phyloP scores from a whole-genome alignment of 2,888 invertebrate species.

The Orthosia gothica region DNA sequence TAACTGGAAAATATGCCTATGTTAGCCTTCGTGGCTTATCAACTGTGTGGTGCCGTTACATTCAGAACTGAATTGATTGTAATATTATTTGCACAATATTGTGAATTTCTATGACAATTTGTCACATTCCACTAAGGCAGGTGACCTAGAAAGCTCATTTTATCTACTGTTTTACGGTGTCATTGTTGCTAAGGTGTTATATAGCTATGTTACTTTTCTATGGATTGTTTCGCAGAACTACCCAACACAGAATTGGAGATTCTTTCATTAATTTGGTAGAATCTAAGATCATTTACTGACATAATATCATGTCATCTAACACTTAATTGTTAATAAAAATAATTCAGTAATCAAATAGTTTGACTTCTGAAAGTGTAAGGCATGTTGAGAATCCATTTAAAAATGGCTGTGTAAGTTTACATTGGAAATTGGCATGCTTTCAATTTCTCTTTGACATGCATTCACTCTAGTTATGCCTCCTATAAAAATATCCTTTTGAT shows the following conservation, averaged over 20 bases:
- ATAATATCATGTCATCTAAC: neutral
- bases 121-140: neutral
- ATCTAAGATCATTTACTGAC: neutral
- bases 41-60: neutral
- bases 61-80: conserved; percentile 11
- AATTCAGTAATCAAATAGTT: conserved; percentile 3
- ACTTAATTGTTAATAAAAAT: neutral
- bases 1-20: conserved; percentile 18
- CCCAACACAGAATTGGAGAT: neutral
- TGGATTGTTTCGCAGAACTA: neutral
- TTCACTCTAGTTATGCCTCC: conserved; percentile 23
- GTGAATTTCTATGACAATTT: conserved; percentile 9
- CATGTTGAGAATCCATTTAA: conserved; percentile 41
- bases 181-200: neutral
- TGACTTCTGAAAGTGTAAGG: conserved; percentile 22
- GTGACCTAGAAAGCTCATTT: conserved; percentile 10
- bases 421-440: conserved; percentile 59
- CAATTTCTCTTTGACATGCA: conserved; percentile 56
- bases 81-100: conserved; percentile 16
- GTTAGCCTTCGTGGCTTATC: neutral
- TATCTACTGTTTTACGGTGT: conserved; percentile 1
- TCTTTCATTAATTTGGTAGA: neutral
- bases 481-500: conserved; percentile 24
- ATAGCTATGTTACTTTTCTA: neutral
- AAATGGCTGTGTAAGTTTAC: conserved; percentile 52